These are phyloP conservation scores for Lacerta agilis DNA, from an alignment of 2,797 vertebrate species.

Conservation along the genomic window DNA sequence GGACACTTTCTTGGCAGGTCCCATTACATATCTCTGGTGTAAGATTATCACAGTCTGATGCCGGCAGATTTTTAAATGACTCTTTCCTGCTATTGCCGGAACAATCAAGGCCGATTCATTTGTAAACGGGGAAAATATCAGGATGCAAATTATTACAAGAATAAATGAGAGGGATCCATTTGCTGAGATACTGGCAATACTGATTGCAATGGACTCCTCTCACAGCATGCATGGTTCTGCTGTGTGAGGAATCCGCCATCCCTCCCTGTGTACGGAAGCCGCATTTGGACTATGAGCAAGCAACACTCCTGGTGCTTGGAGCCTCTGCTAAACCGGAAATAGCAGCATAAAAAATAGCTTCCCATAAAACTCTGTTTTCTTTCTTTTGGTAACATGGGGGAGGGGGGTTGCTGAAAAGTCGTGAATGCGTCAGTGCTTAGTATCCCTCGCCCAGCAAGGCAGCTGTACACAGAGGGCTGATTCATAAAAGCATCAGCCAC, in stretches of 20 bases:
- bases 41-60: background rate
- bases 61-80: background rate
- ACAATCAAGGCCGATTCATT: background rate
- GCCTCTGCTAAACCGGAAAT: background rate
- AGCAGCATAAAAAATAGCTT: conserved; percentile 15
- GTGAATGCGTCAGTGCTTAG: conserved; percentile 20
- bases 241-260: background rate
- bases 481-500: conserved; percentile 32
- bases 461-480: conserved; percentile 64
- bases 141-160: background rate
- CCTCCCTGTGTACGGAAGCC: background rate
- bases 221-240: rapidly evolving
- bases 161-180: conserved; percentile 1
- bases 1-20: background rate
- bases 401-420: background rate
- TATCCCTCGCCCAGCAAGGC: background rate
- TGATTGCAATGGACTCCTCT: background rate
- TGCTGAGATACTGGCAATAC: background rate
- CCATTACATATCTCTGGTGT: background rate
- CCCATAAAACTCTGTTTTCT: background rate
- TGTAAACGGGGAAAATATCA: background rate
- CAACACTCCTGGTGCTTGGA: background rate
- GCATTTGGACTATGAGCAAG: background rate
- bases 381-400: background rate
- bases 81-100: background rate